These are phyloP conservation scores for Struthio camelus DNA, from an alignment of 2,113 vertebrate species.

Conservation along the genomic window DNA sequence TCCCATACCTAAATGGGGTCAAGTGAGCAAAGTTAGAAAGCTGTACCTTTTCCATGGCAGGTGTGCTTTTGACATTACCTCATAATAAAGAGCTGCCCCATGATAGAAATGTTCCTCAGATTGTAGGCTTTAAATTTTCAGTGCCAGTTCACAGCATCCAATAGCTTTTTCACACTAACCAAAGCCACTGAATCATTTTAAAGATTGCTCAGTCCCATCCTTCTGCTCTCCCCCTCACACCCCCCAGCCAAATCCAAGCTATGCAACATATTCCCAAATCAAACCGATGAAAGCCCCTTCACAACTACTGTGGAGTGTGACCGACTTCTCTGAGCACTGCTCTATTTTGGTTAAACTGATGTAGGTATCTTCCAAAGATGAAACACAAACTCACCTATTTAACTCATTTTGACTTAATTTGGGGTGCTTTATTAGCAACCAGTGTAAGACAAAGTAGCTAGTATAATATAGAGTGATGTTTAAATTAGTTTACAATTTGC, in stretches of 20 bases:
- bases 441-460: constrained; percentile 91
- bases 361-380: constrained; percentile 48
- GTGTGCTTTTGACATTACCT: neutral
- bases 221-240: neutral
- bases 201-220: neutral
- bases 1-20: neutral
- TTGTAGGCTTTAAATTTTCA: neutral
- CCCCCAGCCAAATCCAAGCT: constrained; percentile 5
- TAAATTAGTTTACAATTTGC: constrained; percentile 99
- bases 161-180: neutral
- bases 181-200: neutral
- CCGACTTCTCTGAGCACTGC: constrained; percentile 16
- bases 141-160: neutral
- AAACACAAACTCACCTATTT: constrained; percentile 76
- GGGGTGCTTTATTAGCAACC: constrained; percentile 91
- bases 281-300: neutral
- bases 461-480: constrained; percentile 99
- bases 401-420: constrained; percentile 83
- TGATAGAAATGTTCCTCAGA: neutral
- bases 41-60: neutral
- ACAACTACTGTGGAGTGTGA: neutral
- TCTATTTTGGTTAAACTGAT: constrained; percentile 44
- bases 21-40: neutral
- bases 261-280: neutral
- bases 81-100: neutral